A percentile compares a stretch with the other conserved stretches of the same genome.
Conservation (phyloP, 2,113 vertebrate genomes). For the Protobothrops mucrosquamatus region DNA sequence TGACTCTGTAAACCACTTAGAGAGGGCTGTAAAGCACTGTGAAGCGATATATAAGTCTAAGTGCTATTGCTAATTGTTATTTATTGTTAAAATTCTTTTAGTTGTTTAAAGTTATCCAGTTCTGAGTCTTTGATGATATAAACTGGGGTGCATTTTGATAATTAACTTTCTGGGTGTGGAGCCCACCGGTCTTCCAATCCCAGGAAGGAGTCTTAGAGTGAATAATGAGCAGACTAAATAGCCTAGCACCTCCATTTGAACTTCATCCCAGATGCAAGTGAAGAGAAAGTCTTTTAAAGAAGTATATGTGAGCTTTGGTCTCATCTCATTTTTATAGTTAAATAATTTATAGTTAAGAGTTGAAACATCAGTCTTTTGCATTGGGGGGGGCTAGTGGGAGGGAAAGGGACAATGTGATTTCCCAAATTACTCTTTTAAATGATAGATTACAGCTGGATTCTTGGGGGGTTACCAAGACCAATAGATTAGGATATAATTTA, state of each 20-base stretch:
- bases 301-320: constrained; percentile 36
- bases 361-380: constrained; percentile 58
- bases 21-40: too few relatives aligned
- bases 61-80: not conserved
- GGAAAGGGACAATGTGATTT: constrained; percentile 53
- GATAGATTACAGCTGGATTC: constrained; percentile 63
- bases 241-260: constrained; percentile 25
- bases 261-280: constrained; percentile 50
- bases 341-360: constrained; percentile 62
- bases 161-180: not conserved
- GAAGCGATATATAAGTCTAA: too few relatives aligned
- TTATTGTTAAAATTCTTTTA: not conserved
- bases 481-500: constrained; percentile 58
- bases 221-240: constrained; percentile 6
- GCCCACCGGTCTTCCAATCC: not conserved
- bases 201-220: not conserved
- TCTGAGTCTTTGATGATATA: not conserved
- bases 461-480: constrained; percentile 59
- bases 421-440: constrained; percentile 54
- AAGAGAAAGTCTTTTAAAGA: constrained; percentile 51
- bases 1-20: too few relatives aligned
- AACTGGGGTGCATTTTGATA: not conserved
- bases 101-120: not conserved
- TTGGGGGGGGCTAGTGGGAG: not conserved
- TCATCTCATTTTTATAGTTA: constrained; percentile 62